phyloP scores from a whole-genome alignment of 2,113 vertebrate genomes.

The Triplophysa tibetana region DNA sequence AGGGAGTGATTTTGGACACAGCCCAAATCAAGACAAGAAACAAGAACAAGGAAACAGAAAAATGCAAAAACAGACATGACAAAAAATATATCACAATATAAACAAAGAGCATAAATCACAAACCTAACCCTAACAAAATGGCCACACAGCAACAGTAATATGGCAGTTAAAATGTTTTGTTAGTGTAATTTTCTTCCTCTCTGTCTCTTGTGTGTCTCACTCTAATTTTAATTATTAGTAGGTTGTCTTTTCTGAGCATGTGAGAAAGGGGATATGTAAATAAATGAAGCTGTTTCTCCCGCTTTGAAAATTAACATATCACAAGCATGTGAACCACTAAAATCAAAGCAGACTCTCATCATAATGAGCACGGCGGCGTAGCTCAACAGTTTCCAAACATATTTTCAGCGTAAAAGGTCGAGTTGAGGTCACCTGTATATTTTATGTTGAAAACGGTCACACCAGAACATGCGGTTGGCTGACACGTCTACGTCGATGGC shows the following conservation, averaged over 20 bases:
- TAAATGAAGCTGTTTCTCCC: slow-evolving; percentile 3
- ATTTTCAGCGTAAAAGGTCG: not conserved
- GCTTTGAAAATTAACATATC: slow-evolving; percentile 13
- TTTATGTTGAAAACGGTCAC: slow-evolving; percentile 91
- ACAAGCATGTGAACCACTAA: not conserved
- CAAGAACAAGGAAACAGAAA: no score
- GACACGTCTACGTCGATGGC: slow-evolving; percentile 90
- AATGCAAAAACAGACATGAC: no score
- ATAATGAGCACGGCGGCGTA: not conserved
- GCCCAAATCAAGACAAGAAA: no score
- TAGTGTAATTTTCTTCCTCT: slow-evolving; percentile 12
- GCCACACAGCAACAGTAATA: not conserved
- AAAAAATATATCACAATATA: no score
- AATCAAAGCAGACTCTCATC: not conserved
- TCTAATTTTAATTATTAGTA: not conserved
- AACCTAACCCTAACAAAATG: no score
- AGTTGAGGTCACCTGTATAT: slow-evolving; percentile 85
- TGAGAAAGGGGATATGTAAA: slow-evolving; percentile 10
- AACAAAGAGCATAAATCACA: no score
- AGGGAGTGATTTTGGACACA: no score
- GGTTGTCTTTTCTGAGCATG: not conserved
- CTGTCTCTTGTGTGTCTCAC: not conserved
- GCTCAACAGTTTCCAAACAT: not conserved
- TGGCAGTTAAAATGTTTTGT: not conserved
- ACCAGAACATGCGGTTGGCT: slow-evolving; percentile 93